Base-by-base conservation (phyloP, 2,888 invertebrate genomes). In the Temnothorax rugatulus region DNA sequence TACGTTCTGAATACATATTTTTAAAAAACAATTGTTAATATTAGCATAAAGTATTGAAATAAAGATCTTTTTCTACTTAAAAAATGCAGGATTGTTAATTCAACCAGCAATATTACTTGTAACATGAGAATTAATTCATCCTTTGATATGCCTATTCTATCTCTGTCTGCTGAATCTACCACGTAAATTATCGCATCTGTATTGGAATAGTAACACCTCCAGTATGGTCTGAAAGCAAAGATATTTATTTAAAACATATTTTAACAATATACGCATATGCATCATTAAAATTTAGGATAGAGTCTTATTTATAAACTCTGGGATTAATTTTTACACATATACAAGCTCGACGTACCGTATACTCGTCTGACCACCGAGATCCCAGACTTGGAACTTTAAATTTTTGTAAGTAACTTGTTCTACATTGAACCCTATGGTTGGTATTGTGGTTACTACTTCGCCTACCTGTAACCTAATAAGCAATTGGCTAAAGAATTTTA, bases 141-240 rank as follows among this genome's bases (percentile, higher is more conserved):
- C 96, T 99, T 99, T 89, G 99, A 99, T 95, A 99, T 99, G 92
- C 99, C 99, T 96, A 99, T 99, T 96, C 99, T 96, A 96, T 99
- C 99, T 95, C 98, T 97, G 95, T 99, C 99, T 82, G 99, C 99
- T 69, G 99, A 99, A 95, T 99, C 99, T 74, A 99, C 99, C 79
- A 99, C 99, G 95, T 99, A 99, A 93, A 99, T 99, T 93, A 99
- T 99, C 94, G 99, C 99, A 96, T 99, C 99, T 94, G 99, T 99
- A 95, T 99, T 99, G 91, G 99, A 99, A 95, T 99, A 99, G 95
- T 99, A 99, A 96, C 99, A 99, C 95, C 99, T 96, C 99, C 99
- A 99, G 95, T 99, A 99, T 0, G 99, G 99, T 96, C 99, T 99
- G 95, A 84, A 96, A 96, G 8, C 61, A 77, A 44, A 38, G 21